These are phyloP conservation scores for Siniperca scherzeri DNA, from an alignment of 2,797 vertebrate genomes.

Conservation along the genomic window DNA sequence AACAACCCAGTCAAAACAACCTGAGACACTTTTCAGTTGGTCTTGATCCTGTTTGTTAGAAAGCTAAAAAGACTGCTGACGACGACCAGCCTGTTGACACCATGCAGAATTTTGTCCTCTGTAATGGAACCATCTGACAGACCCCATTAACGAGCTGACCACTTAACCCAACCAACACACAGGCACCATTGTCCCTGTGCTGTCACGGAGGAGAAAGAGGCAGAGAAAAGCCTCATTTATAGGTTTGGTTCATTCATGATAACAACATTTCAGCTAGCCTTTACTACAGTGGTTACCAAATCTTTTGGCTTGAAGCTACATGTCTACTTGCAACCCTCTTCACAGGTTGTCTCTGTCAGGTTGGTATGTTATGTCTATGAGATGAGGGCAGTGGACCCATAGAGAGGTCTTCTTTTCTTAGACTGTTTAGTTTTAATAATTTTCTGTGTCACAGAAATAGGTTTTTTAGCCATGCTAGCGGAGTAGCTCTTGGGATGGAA, in stretches of 20 bases:
- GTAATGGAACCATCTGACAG: constrained; percentile 56
- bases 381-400: background rate
- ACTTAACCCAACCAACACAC: constrained; percentile 30
- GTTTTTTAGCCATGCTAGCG: background rate
- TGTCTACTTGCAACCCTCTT: background rate
- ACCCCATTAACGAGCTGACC: constrained; percentile 44
- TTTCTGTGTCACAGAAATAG: background rate
- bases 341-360: background rate
- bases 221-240: background rate
- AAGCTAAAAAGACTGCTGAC: constrained; percentile 32
- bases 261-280: background rate
- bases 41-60: constrained; percentile 26
- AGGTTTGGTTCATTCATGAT: constrained; percentile 16
- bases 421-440: background rate
- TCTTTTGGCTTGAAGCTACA: background rate
- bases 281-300: background rate
- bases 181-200: constrained; percentile 6
- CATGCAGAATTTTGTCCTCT: constrained; percentile 35
- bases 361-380: background rate
- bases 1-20: constrained; percentile 36
- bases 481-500: background rate
- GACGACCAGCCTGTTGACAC: constrained; percentile 48
- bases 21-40: constrained; percentile 6
- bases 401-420: background rate
- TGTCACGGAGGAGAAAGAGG: constrained; percentile 29